These are phyloP conservation scores for Hirudinaria manillensis DNA, from an alignment of 2,888 invertebrate genomes.

Conservation along the genomic window DNA sequence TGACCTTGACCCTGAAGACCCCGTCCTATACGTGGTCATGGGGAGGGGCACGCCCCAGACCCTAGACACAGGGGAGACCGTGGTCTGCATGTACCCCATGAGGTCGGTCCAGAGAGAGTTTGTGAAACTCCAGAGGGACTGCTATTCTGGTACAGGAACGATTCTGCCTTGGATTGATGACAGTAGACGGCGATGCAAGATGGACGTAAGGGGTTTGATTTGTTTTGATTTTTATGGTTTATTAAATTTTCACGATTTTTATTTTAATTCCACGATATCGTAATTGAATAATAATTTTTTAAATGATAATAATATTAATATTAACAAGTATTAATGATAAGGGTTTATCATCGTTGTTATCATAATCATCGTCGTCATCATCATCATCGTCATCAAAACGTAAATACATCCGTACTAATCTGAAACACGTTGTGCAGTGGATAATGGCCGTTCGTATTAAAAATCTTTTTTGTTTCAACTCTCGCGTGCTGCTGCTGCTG, in stretches of 20 bases:
- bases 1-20: not conserved
- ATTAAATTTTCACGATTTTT: not conserved
- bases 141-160: constrained; percentile 37
- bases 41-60: constrained; percentile 8
- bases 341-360: too few species aligned
- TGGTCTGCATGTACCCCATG: constrained; percentile 39
- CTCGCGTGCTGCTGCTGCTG: too few species aligned
- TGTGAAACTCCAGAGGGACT: constrained; percentile 36
- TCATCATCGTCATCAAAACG: too few species aligned
- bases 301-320: too few species aligned
- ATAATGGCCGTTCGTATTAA: too few species aligned
- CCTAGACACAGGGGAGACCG: constrained; percentile 30
- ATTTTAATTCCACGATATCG: too few species aligned
- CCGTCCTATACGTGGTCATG: constrained; percentile 35
- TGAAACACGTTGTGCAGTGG: too few species aligned
- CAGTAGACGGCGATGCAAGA: constrained; percentile 28
- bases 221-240: not conserved
- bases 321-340: too few species aligned
- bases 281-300: too few species aligned
- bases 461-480: too few species aligned
- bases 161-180: constrained; percentile 37
- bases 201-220: constrained; percentile 34
- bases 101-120: constrained; percentile 35
- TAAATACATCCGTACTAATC: too few species aligned
- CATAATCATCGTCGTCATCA: too few species aligned